A percentile compares a stretch with the other conserved stretches of the same genome.
phyloP scores from a whole-genome alignment of 2,113 vertebrate species.

The Cyanocitta stelleri region DNA sequence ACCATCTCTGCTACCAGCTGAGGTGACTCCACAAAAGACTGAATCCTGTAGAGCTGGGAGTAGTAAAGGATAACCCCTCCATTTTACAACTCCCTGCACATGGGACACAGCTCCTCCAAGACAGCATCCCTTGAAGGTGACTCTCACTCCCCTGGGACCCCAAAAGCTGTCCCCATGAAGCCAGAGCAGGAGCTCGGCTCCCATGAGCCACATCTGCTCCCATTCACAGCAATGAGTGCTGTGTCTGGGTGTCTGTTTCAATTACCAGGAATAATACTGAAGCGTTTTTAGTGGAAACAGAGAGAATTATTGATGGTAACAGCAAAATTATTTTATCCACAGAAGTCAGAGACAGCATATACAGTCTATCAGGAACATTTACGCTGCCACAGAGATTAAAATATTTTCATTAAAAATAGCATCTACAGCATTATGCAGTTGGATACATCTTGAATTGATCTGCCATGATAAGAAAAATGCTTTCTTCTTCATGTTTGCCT shows the following conservation, averaged over 20 bases:
- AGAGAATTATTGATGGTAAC: constrained; percentile 13
- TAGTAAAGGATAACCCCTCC: background rate
- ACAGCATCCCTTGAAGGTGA: background rate
- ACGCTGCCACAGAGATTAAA: background rate
- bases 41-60: background rate
- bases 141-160: background rate
- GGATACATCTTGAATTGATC: background rate
- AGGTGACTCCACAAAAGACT: background rate
- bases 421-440: background rate
- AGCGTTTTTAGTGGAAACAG: background rate
- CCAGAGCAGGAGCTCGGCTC: background rate
- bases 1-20: background rate
- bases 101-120: background rate
- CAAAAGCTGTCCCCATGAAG: fast-evolving
- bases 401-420: background rate
- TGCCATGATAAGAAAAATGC: background rate
- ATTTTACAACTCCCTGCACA: background rate
- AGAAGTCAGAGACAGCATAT: background rate
- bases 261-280: background rate
- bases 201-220: background rate
- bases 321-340: constrained; percentile 3
- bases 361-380: background rate
- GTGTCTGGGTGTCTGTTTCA: background rate
- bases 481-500: background rate
- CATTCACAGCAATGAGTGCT: background rate